Evolutionary conservation across 2,113 vertebrate species (phyloP).

Genomic region (Prionailurus viverrinus): DNA sequence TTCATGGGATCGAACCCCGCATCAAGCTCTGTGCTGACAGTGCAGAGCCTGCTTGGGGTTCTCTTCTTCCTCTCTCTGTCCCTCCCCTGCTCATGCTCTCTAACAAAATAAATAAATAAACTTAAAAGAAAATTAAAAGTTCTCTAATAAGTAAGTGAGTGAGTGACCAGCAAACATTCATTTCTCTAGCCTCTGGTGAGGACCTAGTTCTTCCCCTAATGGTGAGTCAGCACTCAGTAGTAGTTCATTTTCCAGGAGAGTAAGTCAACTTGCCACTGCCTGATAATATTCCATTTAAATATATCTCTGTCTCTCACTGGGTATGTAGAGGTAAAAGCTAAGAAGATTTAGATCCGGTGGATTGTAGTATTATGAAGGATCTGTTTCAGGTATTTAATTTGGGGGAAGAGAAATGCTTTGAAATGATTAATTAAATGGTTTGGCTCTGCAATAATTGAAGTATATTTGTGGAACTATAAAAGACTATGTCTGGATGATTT

Average conservation of each 20-base stretch:
- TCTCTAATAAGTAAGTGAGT: background rate
- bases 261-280: background rate
- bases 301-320: background rate
- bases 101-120: background rate
- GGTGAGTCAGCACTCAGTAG: background rate
- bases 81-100: background rate
- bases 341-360: background rate
- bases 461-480: slow-evolving; percentile 65
- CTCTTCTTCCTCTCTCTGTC: background rate
- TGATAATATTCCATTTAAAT: background rate
- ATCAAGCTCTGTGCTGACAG: background rate
- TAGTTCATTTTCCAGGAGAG: slow-evolving; percentile 36
- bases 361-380: slow-evolving; percentile 24
- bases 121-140: background rate
- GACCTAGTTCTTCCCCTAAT: background rate
- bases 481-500: slow-evolving; percentile 71
- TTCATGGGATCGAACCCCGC: background rate
- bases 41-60: background rate
- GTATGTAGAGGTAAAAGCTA: background rate
- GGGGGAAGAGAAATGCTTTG: slow-evolving; percentile 51
- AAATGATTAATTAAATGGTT: slow-evolving; percentile 82
- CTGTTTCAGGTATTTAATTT: slow-evolving; percentile 64
- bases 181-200: background rate
- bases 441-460: slow-evolving; percentile 73
- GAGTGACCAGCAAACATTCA: background rate